These are phyloP conservation scores for Nomia melanderi DNA, from an alignment of 1,140 invertebrate species.

Conservation along the genomic window DNA sequence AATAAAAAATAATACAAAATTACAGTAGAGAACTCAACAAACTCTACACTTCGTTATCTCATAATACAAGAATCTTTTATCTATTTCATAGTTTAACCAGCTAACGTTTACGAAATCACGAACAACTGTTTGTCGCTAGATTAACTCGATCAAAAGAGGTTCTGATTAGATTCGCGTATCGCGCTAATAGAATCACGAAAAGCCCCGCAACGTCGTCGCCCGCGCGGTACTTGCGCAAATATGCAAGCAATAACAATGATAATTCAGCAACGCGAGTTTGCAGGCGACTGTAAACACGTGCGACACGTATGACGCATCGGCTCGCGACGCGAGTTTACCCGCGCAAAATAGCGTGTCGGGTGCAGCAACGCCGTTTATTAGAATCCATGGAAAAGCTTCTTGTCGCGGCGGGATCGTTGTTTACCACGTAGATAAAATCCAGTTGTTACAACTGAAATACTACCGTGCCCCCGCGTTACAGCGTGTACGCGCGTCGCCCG, in stretches of 20 bases:
- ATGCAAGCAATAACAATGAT: constrained; percentile 25
- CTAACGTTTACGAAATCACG: no score
- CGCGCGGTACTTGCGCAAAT: constrained; percentile 17
- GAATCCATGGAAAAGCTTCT: background rate
- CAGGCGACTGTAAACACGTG: background rate
- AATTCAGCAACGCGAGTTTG: constrained; percentile 1
- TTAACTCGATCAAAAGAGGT: no score
- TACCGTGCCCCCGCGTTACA: no score
- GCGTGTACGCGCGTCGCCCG: no score
- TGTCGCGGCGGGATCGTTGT: background rate
- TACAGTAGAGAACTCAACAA: no score
- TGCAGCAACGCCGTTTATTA: background rate
- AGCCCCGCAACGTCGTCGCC: background rate
- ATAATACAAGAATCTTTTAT: no score
- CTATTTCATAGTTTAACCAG: no score
- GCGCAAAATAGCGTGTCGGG: background rate
- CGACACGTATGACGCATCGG: background rate
- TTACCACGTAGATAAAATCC: background rate
- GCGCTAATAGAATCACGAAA: constrained; percentile 6
- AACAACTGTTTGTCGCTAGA: no score
- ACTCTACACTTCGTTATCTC: no score
- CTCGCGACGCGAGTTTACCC: background rate
- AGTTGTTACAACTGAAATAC: no score
- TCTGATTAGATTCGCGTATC: constrained; percentile 23
- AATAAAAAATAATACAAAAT: no score